A percentile compares a stretch with the other conserved stretches of the same genome.
These are phyloP conservation scores for Helicoverpa assulta DNA, from an alignment of 2,888 invertebrate species.

Conservation along the genomic window DNA sequence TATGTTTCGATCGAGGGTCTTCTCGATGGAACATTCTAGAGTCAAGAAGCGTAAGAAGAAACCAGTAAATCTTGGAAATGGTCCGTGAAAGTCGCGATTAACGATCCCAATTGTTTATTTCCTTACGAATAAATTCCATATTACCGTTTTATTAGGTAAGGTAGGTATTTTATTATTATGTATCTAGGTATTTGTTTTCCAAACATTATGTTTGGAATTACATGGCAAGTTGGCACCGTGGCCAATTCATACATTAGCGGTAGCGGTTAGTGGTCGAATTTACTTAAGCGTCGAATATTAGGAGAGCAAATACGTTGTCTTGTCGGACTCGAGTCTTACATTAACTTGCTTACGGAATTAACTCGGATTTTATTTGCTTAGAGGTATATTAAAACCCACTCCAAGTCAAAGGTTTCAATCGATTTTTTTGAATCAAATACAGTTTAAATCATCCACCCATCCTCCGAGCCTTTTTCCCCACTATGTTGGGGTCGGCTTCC, in stretches of 20 bases:
- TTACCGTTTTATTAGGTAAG: constrained; percentile 15
- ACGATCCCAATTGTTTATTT: constrained; percentile 39
- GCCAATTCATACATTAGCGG: constrained; percentile 43
- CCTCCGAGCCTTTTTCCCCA: too few relatives aligned
- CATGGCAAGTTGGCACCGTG: constrained; percentile 34
- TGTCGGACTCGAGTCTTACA: neutral
- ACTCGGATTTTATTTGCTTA: neutral
- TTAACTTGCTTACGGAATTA: constrained; percentile 5
- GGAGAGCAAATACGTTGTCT: constrained; percentile 15
- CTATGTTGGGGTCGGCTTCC: too few relatives aligned
- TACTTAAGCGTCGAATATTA: constrained; percentile 5
- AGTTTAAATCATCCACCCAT: too few relatives aligned
- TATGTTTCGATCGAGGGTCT: constrained; percentile 4
- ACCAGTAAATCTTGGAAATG: constrained; percentile 48
- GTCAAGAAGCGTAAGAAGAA: constrained; percentile 26
- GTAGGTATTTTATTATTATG: neutral
- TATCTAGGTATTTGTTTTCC: constrained; percentile 10
- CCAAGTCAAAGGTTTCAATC: too few relatives aligned
- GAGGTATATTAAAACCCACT: neutral
- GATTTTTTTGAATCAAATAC: too few relatives aligned
- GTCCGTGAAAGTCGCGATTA: constrained; percentile 50
- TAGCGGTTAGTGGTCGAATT: constrained; percentile 8
- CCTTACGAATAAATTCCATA: constrained; percentile 20
- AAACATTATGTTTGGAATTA: constrained; percentile 20
- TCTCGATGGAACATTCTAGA: constrained; percentile 24